These are phyloP conservation scores for Paramormyrops kingsleyae DNA, from an alignment of 2,113 vertebrate species.

Conservation along the genomic window DNA sequence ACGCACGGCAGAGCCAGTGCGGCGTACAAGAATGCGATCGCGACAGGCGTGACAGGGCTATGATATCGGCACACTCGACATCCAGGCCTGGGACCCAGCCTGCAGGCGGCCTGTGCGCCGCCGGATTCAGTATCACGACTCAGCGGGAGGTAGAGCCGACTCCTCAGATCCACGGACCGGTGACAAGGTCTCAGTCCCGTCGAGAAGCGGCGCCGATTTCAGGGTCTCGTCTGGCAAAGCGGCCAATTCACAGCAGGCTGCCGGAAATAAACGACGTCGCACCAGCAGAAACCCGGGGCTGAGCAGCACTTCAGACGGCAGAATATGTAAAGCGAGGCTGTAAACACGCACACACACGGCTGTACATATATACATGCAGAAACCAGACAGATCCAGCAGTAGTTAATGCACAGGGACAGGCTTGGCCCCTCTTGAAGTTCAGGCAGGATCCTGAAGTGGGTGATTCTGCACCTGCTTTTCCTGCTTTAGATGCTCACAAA, in stretches of 20 bases:
- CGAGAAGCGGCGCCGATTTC: background rate
- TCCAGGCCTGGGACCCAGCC: background rate
- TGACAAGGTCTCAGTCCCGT: background rate
- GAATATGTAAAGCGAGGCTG: background rate
- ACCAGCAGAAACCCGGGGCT: background rate
- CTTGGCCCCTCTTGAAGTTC: background rate
- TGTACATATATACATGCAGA: background rate
- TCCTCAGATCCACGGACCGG: background rate
- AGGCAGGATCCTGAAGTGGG: background rate
- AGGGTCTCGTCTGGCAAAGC: background rate
- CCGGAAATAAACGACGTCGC: background rate
- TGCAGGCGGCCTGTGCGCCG: background rate
- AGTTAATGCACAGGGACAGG: background rate
- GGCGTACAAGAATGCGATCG: background rate
- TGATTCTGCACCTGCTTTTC: background rate
- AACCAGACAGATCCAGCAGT: background rate
- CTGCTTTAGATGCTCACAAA: background rate
- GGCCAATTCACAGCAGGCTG: background rate
- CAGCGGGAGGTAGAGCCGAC: background rate
- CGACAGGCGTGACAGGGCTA: background rate
- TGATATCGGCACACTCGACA: background rate
- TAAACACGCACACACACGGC: background rate
- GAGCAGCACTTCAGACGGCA: background rate
- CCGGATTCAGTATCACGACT: background rate
- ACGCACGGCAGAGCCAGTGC: background rate